Evolutionary conservation across 1,140 invertebrate species (phyloP).

Genomic region (Trachymyrmex septentrionalis): DNA sequence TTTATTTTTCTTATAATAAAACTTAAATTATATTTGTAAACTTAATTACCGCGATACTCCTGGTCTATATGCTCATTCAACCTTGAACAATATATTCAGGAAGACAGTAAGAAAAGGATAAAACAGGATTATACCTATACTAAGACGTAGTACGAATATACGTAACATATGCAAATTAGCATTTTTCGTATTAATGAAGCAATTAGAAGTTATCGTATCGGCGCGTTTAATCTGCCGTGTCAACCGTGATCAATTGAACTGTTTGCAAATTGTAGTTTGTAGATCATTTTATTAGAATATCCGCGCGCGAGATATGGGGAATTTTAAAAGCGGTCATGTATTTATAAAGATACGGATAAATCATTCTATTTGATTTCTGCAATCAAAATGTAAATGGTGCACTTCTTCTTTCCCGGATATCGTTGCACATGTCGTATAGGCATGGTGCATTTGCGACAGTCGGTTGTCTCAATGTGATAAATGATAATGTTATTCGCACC

Average conservation of each 20-base stretch:
- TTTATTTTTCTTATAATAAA: neutral
- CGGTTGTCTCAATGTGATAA: constrained; percentile 63
- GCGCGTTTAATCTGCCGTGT: neutral
- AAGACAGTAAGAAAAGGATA: neutral
- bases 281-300: constrained; percentile 68
- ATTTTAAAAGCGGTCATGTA: neutral
- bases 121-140: neutral
- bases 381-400: constrained; percentile 84
- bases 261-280: constrained; percentile 71
- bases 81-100: neutral
- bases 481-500: constrained; percentile 54
- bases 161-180: constrained; percentile 15
- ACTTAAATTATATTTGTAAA: neutral
- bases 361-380: constrained; percentile 78
- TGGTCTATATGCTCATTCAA: neutral
- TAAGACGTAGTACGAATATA: neutral
- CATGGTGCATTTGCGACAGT: constrained; percentile 37
- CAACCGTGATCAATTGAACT: neutral
- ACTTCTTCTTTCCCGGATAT: constrained; percentile 63
- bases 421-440: neutral
- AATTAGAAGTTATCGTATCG: constrained; percentile 27
- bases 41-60: neutral
- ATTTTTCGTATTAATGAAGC: constrained; percentile 49
- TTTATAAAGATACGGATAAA: constrained; percentile 68
- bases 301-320: neutral